Evolutionary conservation across 2,113 vertebrate species (phyloP).

Genomic region (Megaceryle torquata): DNA sequence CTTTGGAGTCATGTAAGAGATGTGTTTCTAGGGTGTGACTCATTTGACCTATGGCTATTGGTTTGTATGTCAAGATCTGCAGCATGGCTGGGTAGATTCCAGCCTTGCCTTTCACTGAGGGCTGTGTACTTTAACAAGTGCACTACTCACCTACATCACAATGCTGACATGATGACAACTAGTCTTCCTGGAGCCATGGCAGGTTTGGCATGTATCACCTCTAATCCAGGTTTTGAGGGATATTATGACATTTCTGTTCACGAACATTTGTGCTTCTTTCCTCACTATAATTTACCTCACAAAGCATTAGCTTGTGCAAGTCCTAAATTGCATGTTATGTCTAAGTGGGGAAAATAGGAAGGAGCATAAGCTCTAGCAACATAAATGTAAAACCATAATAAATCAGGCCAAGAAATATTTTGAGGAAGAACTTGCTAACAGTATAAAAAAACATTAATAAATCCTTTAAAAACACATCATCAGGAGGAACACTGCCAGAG

Average conservation of each 20-base stretch:
- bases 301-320: background rate
- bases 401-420: conserved; percentile 2
- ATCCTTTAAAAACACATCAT: background rate
- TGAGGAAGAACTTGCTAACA: conserved; percentile 4
- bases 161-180: background rate
- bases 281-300: background rate
- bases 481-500: conserved; percentile 13
- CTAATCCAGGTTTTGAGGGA: background rate
- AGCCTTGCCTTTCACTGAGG: background rate
- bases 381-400: background rate
- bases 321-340: background rate
- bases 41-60: background rate
- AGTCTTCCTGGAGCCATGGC: background rate
- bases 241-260: background rate
- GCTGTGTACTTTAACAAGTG: background rate
- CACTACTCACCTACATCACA: background rate
- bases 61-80: background rate
- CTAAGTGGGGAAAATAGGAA: background rate
- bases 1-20: background rate
- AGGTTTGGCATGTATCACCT: background rate
- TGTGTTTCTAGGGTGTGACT: background rate
- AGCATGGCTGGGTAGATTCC: background rate
- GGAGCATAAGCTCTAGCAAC: background rate
- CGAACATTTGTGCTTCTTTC: background rate
- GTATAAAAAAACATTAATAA: conserved; percentile 4